A percentile compares a stretch with the other conserved stretches of the same genome.
Evolutionary conservation across 2,797 vertebrate genomes (phyloP).

Genomic region (Chelidonichthys spinosus): DNA sequence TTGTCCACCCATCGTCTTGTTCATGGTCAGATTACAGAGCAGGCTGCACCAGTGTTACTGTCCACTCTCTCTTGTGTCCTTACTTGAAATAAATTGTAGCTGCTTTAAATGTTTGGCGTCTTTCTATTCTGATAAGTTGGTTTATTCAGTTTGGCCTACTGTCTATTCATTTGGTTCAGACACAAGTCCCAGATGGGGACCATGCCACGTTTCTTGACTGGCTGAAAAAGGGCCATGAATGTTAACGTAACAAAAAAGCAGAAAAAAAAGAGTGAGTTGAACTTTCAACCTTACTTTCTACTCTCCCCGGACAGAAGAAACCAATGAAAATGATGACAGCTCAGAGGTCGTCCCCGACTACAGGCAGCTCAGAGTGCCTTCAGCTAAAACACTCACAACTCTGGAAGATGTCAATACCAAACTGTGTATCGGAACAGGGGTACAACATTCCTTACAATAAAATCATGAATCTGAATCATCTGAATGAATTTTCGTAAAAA

Average conservation of each 20-base stretch:
- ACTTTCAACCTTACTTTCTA: background rate
- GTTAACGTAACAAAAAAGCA: background rate
- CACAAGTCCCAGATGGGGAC: background rate
- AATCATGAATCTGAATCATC: too few species aligned
- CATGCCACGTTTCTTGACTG: background rate
- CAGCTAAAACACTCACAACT: slow-evolving; percentile 72
- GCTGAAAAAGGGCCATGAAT: background rate
- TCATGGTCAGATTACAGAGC: slow-evolving; percentile 58
- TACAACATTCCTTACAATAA: slow-evolving; percentile 53
- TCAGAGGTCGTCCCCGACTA: slow-evolving; percentile 65
- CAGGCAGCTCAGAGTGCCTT: slow-evolving; percentile 72
- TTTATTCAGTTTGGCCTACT: background rate
- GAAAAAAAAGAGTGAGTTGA: background rate
- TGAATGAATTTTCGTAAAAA: too few species aligned
- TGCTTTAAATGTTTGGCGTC: background rate
- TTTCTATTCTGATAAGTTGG: background rate
- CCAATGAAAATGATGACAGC: slow-evolving; percentile 21
- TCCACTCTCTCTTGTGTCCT: slow-evolving; percentile 19
- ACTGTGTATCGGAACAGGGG: slow-evolving; percentile 91
- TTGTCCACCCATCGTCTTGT: slow-evolving; percentile 42
- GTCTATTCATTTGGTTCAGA: background rate
- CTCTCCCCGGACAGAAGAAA: slow-evolving; percentile 69
- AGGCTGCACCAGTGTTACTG: slow-evolving; percentile 3
- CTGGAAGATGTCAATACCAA: slow-evolving; percentile 85
- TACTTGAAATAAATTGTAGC: slow-evolving; percentile 14